These are phyloP conservation scores for Argopecten irradians DNA, from an alignment of 1,140 invertebrate genomes.

Conservation along the genomic window DNA sequence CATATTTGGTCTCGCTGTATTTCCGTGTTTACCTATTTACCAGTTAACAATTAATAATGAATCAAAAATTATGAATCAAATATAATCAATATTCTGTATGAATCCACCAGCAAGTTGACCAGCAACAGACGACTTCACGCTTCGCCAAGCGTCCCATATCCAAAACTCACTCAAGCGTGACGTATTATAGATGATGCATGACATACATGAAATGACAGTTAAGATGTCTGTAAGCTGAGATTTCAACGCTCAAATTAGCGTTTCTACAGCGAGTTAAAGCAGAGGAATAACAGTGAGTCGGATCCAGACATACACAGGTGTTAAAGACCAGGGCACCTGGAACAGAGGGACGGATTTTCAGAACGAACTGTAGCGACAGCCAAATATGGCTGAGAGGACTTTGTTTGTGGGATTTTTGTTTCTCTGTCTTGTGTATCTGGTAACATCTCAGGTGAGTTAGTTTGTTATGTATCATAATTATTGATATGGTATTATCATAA, in stretches of 20 bases:
- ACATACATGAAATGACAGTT: neutral
- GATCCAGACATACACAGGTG: neutral
- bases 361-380: neutral
- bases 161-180: neutral
- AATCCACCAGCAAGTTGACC: neutral
- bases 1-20: neutral
- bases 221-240: neutral
- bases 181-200: neutral
- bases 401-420: neutral
- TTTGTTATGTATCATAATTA: no score
- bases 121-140: neutral
- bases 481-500: no score
- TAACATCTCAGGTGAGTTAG: neutral
- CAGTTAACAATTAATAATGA: neutral
- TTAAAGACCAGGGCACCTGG: neutral
- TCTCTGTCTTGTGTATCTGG: neutral
- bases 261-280: neutral
- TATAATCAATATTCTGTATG: neutral
- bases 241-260: conserved; percentile 9
- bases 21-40: neutral
- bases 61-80: neutral
- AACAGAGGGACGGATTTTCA: neutral
- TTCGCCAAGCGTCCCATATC: neutral
- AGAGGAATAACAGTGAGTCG: neutral
- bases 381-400: neutral